These are phyloP conservation scores for Chloroceryle inda DNA, from an alignment of 2,797 vertebrate species.

Conservation along the genomic window DNA sequence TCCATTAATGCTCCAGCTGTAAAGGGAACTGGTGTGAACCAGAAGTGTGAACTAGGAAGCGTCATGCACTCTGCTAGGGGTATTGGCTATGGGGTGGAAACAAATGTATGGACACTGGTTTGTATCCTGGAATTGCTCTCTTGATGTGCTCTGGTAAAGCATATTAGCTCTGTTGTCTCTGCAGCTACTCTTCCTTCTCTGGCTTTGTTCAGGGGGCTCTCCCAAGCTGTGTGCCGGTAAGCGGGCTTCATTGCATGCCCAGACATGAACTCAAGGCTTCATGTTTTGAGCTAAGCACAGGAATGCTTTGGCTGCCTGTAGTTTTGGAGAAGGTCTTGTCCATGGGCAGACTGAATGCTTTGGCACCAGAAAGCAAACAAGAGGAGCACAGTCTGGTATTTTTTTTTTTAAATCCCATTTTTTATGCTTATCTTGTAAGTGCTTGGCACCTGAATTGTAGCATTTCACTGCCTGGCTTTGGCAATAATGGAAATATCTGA, in stretches of 20 bases:
- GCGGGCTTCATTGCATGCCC: rapidly evolving
- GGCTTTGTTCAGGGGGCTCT: not conserved
- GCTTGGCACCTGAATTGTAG: not conserved
- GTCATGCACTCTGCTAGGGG: rapidly evolving
- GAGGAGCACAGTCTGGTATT: not conserved
- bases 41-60: not conserved
- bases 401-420: not conserved
- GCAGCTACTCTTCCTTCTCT: not conserved
- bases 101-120: not conserved
- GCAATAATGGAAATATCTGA: not conserved
- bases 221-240: rapidly evolving
- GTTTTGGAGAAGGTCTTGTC: not conserved
- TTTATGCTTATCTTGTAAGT: not conserved
- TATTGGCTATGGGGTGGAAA: not conserved
- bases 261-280: rapidly evolving
- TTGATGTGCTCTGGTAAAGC: not conserved
- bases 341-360: not conserved
- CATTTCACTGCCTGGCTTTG: not conserved
- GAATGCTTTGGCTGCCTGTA: not conserved
- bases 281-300: not conserved
- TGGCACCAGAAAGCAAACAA: not conserved
- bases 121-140: not conserved
- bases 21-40: not conserved
- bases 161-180: rapidly evolving
- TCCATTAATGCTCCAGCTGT: not conserved